These are phyloP conservation scores for Brachionus paranguensis DNA, from an alignment of 1,140 invertebrate genomes.

Conservation along the genomic window DNA sequence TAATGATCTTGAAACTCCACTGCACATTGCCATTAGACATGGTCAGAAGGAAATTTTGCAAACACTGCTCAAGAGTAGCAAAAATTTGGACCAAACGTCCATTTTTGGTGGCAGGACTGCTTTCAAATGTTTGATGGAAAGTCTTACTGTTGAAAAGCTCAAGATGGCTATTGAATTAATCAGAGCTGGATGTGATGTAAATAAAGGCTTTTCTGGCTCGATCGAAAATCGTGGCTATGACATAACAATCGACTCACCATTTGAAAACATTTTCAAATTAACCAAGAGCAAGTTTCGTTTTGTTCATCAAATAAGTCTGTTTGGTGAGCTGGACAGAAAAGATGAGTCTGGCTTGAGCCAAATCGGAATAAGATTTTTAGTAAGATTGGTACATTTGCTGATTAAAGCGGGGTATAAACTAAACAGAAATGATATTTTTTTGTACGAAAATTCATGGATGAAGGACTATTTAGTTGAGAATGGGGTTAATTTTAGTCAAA, in stretches of 20 bases:
- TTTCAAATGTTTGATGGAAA: conserved; percentile 12
- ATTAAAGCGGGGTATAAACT: neutral
- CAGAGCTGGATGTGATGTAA: conserved; percentile 7
- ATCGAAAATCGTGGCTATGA: neutral
- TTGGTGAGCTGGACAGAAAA: neutral
- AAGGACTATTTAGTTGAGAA: neutral
- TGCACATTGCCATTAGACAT: conserved; percentile 5
- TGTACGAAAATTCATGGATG: conserved; percentile 3
- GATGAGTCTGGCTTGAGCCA: neutral
- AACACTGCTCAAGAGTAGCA: neutral
- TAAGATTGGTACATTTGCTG: neutral
- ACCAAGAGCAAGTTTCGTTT: conserved; percentile 8
- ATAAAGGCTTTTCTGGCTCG: neutral
- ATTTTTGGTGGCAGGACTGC: neutral
- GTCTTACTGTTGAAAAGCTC: neutral
- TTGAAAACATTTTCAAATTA: neutral
- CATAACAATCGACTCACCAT: neutral
- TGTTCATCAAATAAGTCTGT: neutral
- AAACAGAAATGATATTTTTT: neutral
- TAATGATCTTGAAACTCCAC: neutral
- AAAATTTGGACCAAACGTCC: neutral
- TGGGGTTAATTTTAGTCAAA: neutral
- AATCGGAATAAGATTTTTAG: neutral
- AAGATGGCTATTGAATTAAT: conserved; percentile 19
- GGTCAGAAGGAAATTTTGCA: neutral